A percentile compares a stretch with the other conserved stretches of the same genome.
phyloP scores from a whole-genome alignment of 92 coral and sea anemone genomes.

The Isaurus tuberculatus region DNA sequence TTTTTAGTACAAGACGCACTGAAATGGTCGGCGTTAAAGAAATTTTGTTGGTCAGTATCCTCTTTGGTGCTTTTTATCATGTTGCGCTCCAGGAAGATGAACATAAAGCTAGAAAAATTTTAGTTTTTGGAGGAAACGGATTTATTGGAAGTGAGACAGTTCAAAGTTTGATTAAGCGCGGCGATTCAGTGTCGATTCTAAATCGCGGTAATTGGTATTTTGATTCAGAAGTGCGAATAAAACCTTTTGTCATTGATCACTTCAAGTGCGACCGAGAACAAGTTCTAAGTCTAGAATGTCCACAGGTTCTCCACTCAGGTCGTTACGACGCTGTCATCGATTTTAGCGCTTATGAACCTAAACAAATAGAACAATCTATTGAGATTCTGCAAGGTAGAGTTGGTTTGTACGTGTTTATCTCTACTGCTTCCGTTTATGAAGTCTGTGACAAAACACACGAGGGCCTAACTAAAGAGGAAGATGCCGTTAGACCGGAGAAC shows the following conservation, averaged over 20 bases:
- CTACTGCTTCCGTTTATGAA: conserved; percentile 92
- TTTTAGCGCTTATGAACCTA: conserved; percentile 86
- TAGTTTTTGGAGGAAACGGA: conserved; percentile 97
- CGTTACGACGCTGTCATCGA: conserved; percentile 92
- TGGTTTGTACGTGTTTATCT: conserved; percentile 89
- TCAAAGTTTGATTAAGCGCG: conserved; percentile 68
- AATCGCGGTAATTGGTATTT: conserved; percentile 96
- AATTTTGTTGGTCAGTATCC: conserved; percentile 1
- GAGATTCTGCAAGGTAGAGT: conserved; percentile 73
- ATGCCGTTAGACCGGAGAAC: conserved; percentile 87
- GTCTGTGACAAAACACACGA: conserved; percentile 88
- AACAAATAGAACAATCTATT: conserved; percentile 81
- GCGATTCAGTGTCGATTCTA: conserved; percentile 78
- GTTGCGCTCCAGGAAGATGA: conserved; percentile 25
- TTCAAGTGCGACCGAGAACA: conserved; percentile 88
- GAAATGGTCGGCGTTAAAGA: conserved; percentile 18
- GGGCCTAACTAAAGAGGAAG: conserved; percentile 79
- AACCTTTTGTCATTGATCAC: conserved; percentile 74
- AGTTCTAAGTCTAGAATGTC: conserved; percentile 81
- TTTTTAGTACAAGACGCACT: not conserved
- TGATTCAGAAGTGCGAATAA: conserved; percentile 87
- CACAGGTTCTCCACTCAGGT: conserved; percentile 74
- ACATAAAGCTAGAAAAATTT: conserved; percentile 55
- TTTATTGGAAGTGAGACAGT: conserved; percentile 93
- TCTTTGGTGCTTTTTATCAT: conserved; percentile 3